Percentiles rank a stretch among this genome's conserved stretches.
Evolutionary conservation across 2,113 vertebrate species (phyloP).

Genomic region (Xiphias gladius): DNA sequence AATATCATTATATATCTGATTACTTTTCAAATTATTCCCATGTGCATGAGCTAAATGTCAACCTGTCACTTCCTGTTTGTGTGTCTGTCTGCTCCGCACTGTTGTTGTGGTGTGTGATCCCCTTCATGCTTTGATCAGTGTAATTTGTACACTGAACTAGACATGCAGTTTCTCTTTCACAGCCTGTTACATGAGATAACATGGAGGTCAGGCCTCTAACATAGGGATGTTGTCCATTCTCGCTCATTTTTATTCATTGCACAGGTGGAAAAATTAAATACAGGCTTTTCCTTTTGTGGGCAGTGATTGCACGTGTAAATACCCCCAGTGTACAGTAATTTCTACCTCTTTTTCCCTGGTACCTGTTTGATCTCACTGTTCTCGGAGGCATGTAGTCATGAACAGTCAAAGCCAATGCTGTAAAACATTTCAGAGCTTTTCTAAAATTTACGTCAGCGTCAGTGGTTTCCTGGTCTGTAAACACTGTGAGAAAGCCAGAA

Average conservation of each 20-base stretch:
- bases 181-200: background rate
- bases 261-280: background rate
- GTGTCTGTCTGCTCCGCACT: background rate
- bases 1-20: slow-evolving; percentile 5
- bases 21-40: slow-evolving; percentile 7
- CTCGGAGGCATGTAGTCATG: slow-evolving; percentile 9
- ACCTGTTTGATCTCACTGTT: slow-evolving; percentile 14
- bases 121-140: background rate
- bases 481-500: background rate
- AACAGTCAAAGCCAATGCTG: background rate
- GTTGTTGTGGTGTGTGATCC: background rate
- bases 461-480: slow-evolving; percentile 42
- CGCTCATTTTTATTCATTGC: background rate
- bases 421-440: slow-evolving; percentile 4
- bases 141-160: background rate
- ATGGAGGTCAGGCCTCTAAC: background rate
- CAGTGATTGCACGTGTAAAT: background rate
- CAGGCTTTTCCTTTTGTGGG: background rate
- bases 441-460: background rate
- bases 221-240: background rate
- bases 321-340: background rate
- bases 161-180: background rate
- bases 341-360: too few species aligned
- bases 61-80: slow-evolving; percentile 42
- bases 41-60: slow-evolving; percentile 34